Base-by-base conservation (phyloP, 1,140 invertebrate species). In the Sycobia sp. region DNA sequence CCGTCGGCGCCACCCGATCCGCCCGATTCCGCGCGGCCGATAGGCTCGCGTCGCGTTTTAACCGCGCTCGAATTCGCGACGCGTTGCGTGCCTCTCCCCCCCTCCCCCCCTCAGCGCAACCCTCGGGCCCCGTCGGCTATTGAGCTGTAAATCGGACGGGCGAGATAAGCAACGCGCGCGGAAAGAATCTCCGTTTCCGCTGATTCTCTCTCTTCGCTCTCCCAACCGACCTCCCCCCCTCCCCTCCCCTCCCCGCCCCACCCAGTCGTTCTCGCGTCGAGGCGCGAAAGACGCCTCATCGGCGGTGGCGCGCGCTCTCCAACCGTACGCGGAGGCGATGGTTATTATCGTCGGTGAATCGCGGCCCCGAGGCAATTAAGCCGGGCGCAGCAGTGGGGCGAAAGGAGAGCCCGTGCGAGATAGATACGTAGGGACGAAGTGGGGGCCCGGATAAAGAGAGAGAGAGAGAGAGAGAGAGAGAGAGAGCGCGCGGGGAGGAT, bases 321-420 rank as follows among this genome's bases (percentile, higher is more conserved):
- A n/a, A 39, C 34, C 11, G 23, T 27, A 3, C 61, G 36, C 27
- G 65, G 22, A 53, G 59, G 23, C 44, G 23, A 32, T 16, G 20
- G n/a, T 39, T 67, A 70, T 70, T 53, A 29, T 62, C 67, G 71
- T 72, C 71, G 51, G 46, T 62, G 62, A 49, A 63, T 65, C 68
- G 66, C 69, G 54, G 65, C 51, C 32, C n/a, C n/a, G n/a, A n/a
- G 64, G 67, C 64, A 73, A 71, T 73, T 71, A 71, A 71, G 66
- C 60, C 63, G 36, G 68, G 55, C 47, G 61, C 68, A 20, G 8
- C 16, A 20, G 16, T 7, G 7, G 18, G 59, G 65, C 67, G 65
- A 62, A 41, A 27, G 50, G 60, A 51, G 44, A 51, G 60, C 63
- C 65, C 67, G 61, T 60, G 58, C 63, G 41, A 62, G 32, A 18